phyloP scores from a whole-genome alignment of 2,113 vertebrate genomes.

The Pseudonaja textilis region DNA sequence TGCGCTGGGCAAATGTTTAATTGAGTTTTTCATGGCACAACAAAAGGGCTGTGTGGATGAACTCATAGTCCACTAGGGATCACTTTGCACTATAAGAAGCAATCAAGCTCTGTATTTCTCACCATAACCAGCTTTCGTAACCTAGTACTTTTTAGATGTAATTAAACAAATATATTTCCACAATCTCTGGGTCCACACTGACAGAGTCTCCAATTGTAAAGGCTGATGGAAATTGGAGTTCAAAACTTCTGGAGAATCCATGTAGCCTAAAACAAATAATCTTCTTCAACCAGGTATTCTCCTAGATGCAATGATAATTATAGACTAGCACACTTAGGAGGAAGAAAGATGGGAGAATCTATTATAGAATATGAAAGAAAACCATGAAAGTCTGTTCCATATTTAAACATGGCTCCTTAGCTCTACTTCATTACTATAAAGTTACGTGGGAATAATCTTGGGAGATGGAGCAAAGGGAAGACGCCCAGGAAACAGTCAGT shows the following conservation, averaged over 20 bases:
- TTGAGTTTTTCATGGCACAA: background rate
- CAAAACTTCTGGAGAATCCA: background rate
- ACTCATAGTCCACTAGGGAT: background rate
- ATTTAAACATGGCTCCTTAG: background rate
- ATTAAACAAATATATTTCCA: background rate
- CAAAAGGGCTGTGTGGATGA: background rate
- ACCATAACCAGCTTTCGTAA: background rate
- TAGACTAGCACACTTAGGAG: background rate
- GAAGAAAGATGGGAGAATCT: background rate
- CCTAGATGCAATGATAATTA: background rate
- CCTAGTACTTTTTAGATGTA: background rate
- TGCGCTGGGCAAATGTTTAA: background rate
- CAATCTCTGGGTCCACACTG: background rate
- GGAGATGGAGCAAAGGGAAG: background rate
- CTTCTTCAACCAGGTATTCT: background rate
- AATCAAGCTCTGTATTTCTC: background rate
- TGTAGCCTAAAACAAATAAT: background rate
- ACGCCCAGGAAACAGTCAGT: background rate
- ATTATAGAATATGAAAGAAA: background rate
- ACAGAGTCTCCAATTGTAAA: background rate
- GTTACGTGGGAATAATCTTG: background rate
- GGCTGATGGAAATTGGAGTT: background rate
- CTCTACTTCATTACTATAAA: background rate
- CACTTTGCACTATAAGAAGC: background rate
- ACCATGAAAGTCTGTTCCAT: background rate